Conservation (phyloP, 1,140 invertebrate species). For the Diploscapter pachys region DNA sequence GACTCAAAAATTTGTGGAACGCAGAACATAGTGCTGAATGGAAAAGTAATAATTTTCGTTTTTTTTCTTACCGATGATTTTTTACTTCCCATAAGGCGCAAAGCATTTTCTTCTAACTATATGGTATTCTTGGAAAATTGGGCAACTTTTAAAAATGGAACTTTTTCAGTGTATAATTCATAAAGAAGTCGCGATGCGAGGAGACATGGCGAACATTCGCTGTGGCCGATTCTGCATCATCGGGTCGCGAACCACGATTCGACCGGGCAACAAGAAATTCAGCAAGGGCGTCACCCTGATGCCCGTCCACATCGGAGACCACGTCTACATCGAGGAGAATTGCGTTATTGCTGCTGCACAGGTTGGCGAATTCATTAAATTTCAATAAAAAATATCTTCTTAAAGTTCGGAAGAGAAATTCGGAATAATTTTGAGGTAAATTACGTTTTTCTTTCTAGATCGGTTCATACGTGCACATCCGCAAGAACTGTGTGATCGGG, state of each 20-base stretch:
- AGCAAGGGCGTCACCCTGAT: slow-evolving; percentile 90
- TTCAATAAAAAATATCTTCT: too few relatives aligned
- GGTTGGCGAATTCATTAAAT: too few relatives aligned
- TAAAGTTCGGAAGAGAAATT: too few relatives aligned
- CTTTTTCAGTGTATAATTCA: slow-evolving; percentile 82
- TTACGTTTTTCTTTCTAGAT: slow-evolving; percentile 88
- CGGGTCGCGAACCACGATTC: slow-evolving; percentile 82
- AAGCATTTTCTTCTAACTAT: too few relatives aligned
- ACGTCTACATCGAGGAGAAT: slow-evolving; percentile 90
- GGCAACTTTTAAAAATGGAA: not conserved
- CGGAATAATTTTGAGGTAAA: slow-evolving; percentile 42
- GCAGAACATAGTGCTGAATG: slow-evolving; percentile 95
- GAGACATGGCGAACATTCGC: slow-evolving; percentile 90
- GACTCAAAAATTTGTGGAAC: slow-evolving; percentile 79
- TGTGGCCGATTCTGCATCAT: slow-evolving; percentile 94
- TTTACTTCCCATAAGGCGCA: slow-evolving; percentile 44
- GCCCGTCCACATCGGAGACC: slow-evolving; percentile 89
- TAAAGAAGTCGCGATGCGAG: slow-evolving; percentile 89
- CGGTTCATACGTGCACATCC: slow-evolving; percentile 89
- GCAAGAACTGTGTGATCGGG: slow-evolving; percentile 96
- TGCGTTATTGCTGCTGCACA: not conserved
- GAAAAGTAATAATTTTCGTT: slow-evolving; percentile 67
- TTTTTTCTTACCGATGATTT: slow-evolving; percentile 6
- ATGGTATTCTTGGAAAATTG: slow-evolving; percentile 13
- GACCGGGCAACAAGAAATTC: slow-evolving; percentile 97